Percentiles rank a stretch among this genome's conserved stretches.
These are phyloP conservation scores for Telenomus remus DNA, from an alignment of 1,140 invertebrate species.

Conservation along the genomic window DNA sequence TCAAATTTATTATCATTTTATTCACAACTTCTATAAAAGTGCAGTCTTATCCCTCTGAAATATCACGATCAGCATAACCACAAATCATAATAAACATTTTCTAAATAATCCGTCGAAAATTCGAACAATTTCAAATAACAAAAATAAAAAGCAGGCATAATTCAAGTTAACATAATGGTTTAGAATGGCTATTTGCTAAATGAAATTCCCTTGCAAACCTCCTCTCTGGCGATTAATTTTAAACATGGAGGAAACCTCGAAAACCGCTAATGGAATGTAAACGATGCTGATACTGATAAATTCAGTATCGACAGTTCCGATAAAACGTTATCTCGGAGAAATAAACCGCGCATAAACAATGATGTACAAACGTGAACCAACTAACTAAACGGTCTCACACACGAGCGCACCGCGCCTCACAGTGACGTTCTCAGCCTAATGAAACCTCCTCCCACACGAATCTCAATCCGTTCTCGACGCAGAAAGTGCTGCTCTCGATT, in stretches of 20 bases:
- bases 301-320: constrained; percentile 9
- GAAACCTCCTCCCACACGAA: constrained; percentile 61
- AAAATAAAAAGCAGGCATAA: no score
- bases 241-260: background rate
- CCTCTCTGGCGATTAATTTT: background rate
- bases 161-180: no score
- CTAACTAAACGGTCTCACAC: no score
- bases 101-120: no score
- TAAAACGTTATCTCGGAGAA: constrained; percentile 16
- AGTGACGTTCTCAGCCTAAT: constrained; percentile 55
- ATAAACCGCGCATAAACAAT: constrained; percentile 27
- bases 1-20: no score
- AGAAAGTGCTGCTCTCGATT: constrained; percentile 73
- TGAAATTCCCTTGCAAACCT: background rate
- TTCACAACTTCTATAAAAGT: no score
- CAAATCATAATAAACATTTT: no score
- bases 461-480: constrained; percentile 59
- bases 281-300: constrained; percentile 13
- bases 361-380: no score
- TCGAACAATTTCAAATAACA: no score
- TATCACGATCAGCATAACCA: no score
- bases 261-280: constrained; percentile 16
- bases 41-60: no score
- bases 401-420: constrained; percentile 17
- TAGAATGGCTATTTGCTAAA: no score